A percentile compares a stretch with the other conserved stretches of the same genome.
These are phyloP conservation scores for Galleria mellonella DNA, from an alignment of 1,140 invertebrate species.

Conservation along the genomic window DNA sequence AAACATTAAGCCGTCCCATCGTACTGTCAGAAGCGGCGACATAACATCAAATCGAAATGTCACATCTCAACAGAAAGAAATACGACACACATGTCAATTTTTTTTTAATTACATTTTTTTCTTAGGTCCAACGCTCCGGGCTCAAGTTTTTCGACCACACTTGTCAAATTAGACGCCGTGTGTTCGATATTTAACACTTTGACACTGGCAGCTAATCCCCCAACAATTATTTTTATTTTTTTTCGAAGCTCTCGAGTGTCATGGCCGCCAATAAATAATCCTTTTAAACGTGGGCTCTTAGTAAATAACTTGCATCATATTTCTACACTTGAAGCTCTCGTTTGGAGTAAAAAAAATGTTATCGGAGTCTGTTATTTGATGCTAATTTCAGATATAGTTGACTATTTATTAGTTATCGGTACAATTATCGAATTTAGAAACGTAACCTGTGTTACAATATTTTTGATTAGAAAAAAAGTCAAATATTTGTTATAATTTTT, in stretches of 20 bases:
- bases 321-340: constrained; percentile 29
- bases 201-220: constrained; percentile 68
- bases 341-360: constrained; percentile 40
- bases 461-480: no score
- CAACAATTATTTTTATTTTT: constrained; percentile 59
- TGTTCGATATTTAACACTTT: constrained; percentile 73
- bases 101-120: constrained; percentile 33
- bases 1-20: constrained; percentile 39
- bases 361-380: constrained; percentile 27
- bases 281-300: constrained; percentile 64
- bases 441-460: no score
- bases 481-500: no score
- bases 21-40: constrained; percentile 49
- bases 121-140: constrained; percentile 11
- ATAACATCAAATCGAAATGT: constrained; percentile 45
- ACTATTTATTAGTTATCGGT: no score
- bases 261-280: constrained; percentile 54
- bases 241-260: constrained; percentile 50
- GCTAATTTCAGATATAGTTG: no score
- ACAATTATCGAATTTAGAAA: no score
- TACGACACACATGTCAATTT: constrained; percentile 61
- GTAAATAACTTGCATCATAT: constrained; percentile 50
- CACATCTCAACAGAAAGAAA: constrained; percentile 57
- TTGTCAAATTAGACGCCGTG: constrained; percentile 63
- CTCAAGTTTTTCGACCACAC: constrained; percentile 42